Conservation (phyloP, 2,113 vertebrate genomes). For the Phylloscopus trochiloides region DNA sequence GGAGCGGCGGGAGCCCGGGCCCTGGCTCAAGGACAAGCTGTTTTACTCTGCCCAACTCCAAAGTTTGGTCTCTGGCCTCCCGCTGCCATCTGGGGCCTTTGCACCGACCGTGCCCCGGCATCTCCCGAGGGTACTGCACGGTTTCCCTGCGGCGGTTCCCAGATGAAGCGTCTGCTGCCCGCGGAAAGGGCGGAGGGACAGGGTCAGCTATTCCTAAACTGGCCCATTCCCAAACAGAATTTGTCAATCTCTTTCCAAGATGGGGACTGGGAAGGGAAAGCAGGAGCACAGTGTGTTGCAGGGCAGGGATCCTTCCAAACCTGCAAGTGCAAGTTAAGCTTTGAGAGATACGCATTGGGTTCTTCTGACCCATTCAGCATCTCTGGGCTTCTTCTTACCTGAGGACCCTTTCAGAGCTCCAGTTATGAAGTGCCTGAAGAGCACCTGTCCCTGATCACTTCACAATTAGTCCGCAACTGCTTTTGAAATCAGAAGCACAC, state of each 20-base stretch:
- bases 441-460: neutral
- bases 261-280: neutral
- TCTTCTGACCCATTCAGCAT: neutral
- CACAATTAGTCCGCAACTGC: neutral
- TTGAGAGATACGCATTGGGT: fast-evolving
- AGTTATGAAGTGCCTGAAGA: neutral
- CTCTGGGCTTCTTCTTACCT: neutral
- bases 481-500: neutral
- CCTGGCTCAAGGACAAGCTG: too few relatives aligned
- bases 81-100: neutral
- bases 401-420: neutral
- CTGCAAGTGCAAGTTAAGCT: neutral
- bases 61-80: fast-evolving
- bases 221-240: neutral
- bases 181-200: fast-evolving
- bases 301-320: neutral
- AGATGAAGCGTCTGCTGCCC: fast-evolving
- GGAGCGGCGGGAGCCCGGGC: too few relatives aligned
- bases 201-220: fast-evolving
- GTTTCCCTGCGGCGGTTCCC: fast-evolving
- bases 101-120: fast-evolving
- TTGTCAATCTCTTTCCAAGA: neutral
- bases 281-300: fast-evolving
- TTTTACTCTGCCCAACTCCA: fast-evolving
- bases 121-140: fast-evolving